Conservation (phyloP, 2,113 vertebrate species). For the Mastomys natalensis region DNA sequence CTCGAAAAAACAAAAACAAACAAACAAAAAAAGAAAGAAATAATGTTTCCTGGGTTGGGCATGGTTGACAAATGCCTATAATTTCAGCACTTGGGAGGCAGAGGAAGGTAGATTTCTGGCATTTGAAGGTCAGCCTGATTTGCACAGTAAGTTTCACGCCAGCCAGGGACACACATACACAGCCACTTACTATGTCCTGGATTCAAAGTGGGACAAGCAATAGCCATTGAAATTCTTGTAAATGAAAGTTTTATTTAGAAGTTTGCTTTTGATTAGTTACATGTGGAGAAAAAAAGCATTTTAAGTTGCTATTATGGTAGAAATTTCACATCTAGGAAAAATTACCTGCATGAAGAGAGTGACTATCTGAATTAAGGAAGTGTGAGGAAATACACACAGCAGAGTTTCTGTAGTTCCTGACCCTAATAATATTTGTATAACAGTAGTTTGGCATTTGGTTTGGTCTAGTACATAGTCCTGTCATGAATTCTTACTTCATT, state of each 20-base stretch:
- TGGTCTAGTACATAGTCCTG: neutral
- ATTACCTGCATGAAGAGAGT: neutral
- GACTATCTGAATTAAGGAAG: constrained; percentile 42
- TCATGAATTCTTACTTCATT: constrained; percentile 35
- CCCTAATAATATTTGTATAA: constrained; percentile 8
- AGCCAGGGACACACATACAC: neutral
- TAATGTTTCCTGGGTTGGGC: too few species aligned
- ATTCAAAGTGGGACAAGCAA: neutral
- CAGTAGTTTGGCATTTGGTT: constrained; percentile 52
- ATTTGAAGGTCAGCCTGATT: too few species aligned
- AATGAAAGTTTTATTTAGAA: constrained; percentile 42
- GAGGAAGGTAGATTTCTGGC: too few species aligned
- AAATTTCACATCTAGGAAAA: constrained; percentile 31
- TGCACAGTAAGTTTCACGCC: neutral
- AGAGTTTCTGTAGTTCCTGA: neutral
- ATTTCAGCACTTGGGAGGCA: too few species aligned
- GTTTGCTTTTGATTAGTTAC: constrained; percentile 56
- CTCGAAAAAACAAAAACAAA: too few species aligned
- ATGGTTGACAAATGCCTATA: too few species aligned
- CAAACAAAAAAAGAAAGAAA: too few species aligned
- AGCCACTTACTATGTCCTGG: neutral
- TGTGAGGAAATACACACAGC: neutral
- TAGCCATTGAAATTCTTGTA: neutral
- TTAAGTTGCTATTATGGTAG: constrained; percentile 38
- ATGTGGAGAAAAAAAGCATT: constrained; percentile 30